Evolutionary conservation across 2,888 invertebrate species (phyloP).

Genomic region (Drosophila atroscutellata): DNA sequence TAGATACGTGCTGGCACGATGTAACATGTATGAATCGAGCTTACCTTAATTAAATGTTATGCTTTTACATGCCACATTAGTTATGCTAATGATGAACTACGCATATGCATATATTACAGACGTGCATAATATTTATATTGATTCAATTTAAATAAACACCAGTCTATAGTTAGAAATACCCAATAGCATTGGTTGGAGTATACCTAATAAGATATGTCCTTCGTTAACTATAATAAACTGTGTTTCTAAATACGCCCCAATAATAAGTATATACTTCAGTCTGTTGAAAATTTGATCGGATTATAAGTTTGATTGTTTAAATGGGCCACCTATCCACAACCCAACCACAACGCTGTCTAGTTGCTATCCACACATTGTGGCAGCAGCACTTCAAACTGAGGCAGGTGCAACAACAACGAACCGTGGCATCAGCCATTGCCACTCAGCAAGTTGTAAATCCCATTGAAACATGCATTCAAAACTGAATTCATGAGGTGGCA

Average conservation of each 20-base stretch:
- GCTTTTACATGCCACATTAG: constrained; percentile 4
- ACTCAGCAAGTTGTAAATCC: constrained; percentile 45
- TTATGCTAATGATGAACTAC: constrained; percentile 16
- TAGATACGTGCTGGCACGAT: constrained; percentile 51
- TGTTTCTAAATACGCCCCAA: background rate
- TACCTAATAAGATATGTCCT: background rate
- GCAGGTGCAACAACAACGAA: constrained; percentile 20
- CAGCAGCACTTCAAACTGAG: constrained; percentile 60
- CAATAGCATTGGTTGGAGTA: background rate
- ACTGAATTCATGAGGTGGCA: constrained; percentile 4
- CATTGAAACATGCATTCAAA: constrained; percentile 54
- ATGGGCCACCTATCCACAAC: constrained; percentile 13
- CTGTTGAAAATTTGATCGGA: background rate
- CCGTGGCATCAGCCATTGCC: constrained; percentile 25
- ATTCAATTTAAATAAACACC: constrained; percentile 1
- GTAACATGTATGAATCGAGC: background rate
- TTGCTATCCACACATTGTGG: constrained; percentile 39
- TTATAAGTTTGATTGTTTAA: background rate
- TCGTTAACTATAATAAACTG: background rate
- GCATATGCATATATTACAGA: background rate
- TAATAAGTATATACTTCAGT: background rate
- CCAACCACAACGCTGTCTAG: constrained; percentile 55
- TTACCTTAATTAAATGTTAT: constrained; percentile 4
- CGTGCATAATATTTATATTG: background rate
- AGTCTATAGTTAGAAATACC: background rate